These are phyloP conservation scores for Pelecanoides urinatrix DNA, from an alignment of 2,113 vertebrate genomes.

Conservation along the genomic window DNA sequence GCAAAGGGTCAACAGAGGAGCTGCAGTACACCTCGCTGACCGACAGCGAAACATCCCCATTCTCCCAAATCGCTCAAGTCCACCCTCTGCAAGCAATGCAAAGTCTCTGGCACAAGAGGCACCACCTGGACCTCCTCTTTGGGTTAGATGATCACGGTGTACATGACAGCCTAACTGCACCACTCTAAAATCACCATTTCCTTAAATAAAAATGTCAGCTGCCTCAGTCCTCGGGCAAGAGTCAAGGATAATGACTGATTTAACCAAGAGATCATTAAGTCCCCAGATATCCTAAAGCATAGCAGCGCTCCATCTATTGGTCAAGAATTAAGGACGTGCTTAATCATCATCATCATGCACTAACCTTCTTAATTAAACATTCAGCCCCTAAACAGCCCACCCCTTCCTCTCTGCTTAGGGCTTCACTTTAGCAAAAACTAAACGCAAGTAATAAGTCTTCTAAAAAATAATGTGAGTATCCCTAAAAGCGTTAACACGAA, in stretches of 20 bases:
- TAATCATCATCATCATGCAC: not conserved
- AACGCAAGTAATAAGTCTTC: not conserved
- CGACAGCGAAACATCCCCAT: not conserved
- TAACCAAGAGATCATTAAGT: slow-evolving; percentile 38
- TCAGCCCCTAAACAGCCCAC: not conserved
- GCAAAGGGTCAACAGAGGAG: rapidly evolving
- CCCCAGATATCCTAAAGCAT: not conserved
- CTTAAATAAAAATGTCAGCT: not conserved
- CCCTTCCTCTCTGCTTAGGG: not conserved
- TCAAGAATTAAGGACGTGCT: not conserved
- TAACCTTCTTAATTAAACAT: not conserved
- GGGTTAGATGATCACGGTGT: not conserved
- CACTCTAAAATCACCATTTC: not conserved
- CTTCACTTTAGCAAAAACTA: not conserved
- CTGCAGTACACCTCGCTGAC: not conserved
- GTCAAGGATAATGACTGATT: slow-evolving; percentile 37
- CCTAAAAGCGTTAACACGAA: not conserved
- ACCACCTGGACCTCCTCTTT: not conserved
- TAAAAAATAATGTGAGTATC: not conserved
- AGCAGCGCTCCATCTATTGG: slow-evolving; percentile 48
- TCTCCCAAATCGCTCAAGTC: rapidly evolving
- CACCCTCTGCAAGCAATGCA: not conserved
- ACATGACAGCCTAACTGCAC: not conserved
- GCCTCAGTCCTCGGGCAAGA: not conserved
- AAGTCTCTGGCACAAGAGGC: not conserved